Evolutionary conservation across 2,113 vertebrate genomes (phyloP).

Genomic region (Theristicus caerulescens): DNA sequence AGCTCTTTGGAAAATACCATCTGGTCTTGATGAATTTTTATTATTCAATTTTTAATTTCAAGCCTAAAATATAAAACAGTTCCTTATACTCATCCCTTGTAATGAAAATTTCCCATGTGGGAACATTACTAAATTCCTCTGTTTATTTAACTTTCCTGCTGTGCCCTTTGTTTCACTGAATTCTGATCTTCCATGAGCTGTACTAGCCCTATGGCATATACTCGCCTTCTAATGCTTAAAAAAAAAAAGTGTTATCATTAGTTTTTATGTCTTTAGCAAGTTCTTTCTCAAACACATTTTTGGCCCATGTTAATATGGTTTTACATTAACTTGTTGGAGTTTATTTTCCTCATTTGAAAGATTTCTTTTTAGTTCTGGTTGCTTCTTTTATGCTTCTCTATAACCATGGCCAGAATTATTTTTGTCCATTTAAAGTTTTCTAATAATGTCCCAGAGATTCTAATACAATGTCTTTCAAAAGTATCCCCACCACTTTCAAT

Average conservation of each 20-base stretch:
- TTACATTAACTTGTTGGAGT: neutral
- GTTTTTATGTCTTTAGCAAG: neutral
- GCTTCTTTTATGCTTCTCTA: neutral
- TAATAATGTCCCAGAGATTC: neutral
- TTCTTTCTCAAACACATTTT: neutral
- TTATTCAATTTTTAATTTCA: constrained; percentile 51
- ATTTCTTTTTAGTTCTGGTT: neutral
- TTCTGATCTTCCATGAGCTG: neutral
- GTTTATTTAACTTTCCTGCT: constrained; percentile 28
- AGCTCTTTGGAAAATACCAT: constrained; percentile 38
- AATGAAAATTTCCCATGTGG: constrained; percentile 31
- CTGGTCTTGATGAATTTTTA: constrained; percentile 49
- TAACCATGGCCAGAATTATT: neutral
- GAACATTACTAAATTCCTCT: neutral
- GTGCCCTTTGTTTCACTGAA: neutral
- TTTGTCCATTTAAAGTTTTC: constrained; percentile 1
- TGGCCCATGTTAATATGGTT: neutral
- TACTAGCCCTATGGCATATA: neutral
- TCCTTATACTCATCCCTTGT: constrained; percentile 4
- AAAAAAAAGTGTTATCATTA: neutral
- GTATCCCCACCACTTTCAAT: neutral
- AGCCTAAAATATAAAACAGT: constrained; percentile 29
- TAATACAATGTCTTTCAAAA: constrained; percentile 10
- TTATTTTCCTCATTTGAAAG: neutral
- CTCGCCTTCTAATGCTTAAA: neutral